A percentile compares a stretch with the other conserved stretches of the same genome.
These are phyloP conservation scores for Brachionus calyciflorus DNA, from an alignment of 1,140 invertebrate genomes.

Conservation along the genomic window DNA sequence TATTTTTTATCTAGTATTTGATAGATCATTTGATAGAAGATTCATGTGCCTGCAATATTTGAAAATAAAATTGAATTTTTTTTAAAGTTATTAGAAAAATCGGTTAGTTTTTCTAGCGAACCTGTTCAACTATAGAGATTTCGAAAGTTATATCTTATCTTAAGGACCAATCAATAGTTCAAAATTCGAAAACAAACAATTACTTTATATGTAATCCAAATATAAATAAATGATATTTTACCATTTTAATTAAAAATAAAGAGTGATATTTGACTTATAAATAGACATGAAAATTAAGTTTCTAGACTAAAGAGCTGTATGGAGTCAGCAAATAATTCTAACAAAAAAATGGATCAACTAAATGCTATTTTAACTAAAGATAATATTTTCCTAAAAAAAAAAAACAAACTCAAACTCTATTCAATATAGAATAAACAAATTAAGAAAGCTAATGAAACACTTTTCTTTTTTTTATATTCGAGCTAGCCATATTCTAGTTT, in stretches of 20 bases:
- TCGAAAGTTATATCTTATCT: background rate
- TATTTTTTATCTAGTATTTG: too few species aligned
- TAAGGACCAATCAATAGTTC: background rate
- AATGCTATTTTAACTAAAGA: background rate
- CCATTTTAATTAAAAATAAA: conserved; percentile 6
- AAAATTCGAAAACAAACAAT: conserved; percentile 13
- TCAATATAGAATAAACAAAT: conserved; percentile 8
- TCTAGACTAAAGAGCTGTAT: conserved; percentile 3
- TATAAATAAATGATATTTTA: conserved; percentile 27
- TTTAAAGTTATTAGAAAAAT: too few species aligned
- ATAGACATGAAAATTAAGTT: background rate
- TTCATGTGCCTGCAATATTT: too few species aligned
- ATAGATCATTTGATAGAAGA: too few species aligned
- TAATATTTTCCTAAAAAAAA: conserved; percentile 30
- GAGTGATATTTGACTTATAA: conserved; percentile 28
- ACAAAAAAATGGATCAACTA: conserved; percentile 28
- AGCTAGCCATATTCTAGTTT: too few species aligned
- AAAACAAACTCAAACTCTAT: too few species aligned
- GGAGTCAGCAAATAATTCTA: background rate
- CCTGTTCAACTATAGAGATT: conserved; percentile 17
- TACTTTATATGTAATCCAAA: conserved; percentile 23
- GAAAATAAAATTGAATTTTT: too few species aligned
- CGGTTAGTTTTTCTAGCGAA: background rate
- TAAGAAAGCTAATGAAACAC: conserved; percentile 32
- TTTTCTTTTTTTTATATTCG: background rate